These are phyloP conservation scores for Perca fluviatilis DNA, from an alignment of 2,113 vertebrate species.

Conservation along the genomic window DNA sequence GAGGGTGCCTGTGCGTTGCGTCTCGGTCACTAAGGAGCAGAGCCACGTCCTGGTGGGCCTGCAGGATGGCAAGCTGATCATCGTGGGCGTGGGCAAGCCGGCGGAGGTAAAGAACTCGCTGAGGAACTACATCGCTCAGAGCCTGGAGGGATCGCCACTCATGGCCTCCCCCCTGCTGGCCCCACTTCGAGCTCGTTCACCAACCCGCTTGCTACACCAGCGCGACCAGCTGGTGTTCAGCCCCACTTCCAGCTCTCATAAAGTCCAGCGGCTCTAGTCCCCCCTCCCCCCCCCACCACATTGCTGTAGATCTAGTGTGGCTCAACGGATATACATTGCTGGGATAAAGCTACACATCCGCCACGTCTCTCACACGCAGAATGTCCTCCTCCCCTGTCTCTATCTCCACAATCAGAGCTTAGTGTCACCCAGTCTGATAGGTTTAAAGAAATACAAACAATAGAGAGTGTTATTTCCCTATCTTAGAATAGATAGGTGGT, in stretches of 20 bases:
- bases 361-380: no score
- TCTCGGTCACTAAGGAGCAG: conserved; percentile 95
- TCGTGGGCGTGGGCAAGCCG: conserved; percentile 95
- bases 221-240: conserved; percentile 87
- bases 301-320: conserved; percentile 13
- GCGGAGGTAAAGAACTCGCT: conserved; percentile 95
- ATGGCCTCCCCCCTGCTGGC: conserved; percentile 86
- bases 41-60: conserved; percentile 96
- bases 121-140: conserved; percentile 89
- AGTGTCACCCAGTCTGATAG: no score
- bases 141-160: conserved; percentile 87
- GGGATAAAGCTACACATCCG: no score
- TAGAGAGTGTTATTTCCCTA: no score
- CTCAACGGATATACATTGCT: no score
- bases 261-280: conserved; percentile 35
- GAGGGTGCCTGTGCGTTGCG: conserved; percentile 91
- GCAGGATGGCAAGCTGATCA: conserved; percentile 96
- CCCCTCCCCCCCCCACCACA: neutral
- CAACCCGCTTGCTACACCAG: conserved; percentile 87
- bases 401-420: no score
- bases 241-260: conserved; percentile 73
- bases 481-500: no score
- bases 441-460: no score
- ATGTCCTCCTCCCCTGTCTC: no score
- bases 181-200: conserved; percentile 86